These are phyloP conservation scores for Hofmannophila pseudospretella DNA, from an alignment of 2,888 invertebrate species.

Conservation along the genomic window DNA sequence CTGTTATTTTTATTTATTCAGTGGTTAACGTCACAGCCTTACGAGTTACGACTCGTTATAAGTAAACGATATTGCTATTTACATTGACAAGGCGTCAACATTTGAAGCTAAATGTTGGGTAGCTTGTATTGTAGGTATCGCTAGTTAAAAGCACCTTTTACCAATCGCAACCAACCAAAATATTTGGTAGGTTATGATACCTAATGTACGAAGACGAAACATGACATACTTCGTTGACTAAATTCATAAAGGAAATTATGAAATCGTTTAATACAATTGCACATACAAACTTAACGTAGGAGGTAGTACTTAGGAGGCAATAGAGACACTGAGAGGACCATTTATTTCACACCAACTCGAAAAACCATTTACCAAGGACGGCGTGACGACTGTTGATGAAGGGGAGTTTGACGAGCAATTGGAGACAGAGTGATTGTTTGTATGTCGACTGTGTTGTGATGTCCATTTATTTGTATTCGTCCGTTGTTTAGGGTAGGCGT, in stretches of 20 bases:
- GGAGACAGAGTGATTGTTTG: slow-evolving; percentile 60
- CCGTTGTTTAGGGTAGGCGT: slow-evolving; percentile 42
- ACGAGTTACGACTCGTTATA: too few relatives aligned
- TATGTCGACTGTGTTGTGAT: slow-evolving; percentile 27
- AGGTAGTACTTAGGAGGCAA: slow-evolving; percentile 10
- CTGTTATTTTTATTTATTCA: too few relatives aligned
- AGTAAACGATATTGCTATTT: too few relatives aligned
- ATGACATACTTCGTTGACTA: too few relatives aligned
- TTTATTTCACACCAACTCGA: slow-evolving; percentile 9
- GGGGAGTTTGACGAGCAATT: slow-evolving; percentile 89
- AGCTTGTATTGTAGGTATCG: too few relatives aligned
- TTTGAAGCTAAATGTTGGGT: too few relatives aligned
- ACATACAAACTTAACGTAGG: slow-evolving; percentile 3
- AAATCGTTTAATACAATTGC: not conserved
- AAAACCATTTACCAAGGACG: slow-evolving; percentile 44
- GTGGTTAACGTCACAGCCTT: too few relatives aligned
- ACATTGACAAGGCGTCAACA: too few relatives aligned
- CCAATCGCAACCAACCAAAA: too few relatives aligned
- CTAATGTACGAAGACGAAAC: too few relatives aligned
- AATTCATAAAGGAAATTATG: slow-evolving; percentile 11
- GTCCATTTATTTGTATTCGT: slow-evolving; percentile 9
- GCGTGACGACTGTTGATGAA: slow-evolving; percentile 91
- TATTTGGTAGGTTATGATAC: too few relatives aligned
- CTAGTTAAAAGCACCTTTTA: too few relatives aligned
- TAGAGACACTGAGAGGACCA: not conserved